Percentiles rank a stretch among this genome's conserved stretches.
Conservation (phyloP, 2,888 invertebrate genomes). For the Aspidapion aeneum region DNA sequence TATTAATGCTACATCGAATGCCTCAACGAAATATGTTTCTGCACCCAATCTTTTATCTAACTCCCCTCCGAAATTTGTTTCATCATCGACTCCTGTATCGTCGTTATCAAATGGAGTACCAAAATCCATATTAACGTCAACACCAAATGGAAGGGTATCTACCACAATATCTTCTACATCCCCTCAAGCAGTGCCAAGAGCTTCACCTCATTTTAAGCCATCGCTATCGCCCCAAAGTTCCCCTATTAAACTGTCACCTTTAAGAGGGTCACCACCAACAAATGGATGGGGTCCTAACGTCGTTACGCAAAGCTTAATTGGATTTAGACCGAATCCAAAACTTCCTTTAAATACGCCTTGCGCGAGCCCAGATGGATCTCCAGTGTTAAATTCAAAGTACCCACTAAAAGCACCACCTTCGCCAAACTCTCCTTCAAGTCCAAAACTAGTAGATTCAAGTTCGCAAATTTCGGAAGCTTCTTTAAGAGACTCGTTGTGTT, state of each 20-base stretch:
- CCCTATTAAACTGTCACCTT: constrained; percentile 36
- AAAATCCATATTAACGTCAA: constrained; percentile 42
- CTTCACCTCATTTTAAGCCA: constrained; percentile 30
- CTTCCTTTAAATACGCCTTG: background rate
- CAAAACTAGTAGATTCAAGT: background rate
- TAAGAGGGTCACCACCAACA: constrained; percentile 35
- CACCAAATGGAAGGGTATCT: constrained; percentile 37
- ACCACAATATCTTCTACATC: constrained; percentile 15
- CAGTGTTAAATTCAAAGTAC: background rate
- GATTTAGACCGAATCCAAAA: background rate
- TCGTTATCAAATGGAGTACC: constrained; percentile 21
- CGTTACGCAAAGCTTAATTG: background rate
- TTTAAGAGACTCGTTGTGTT: background rate
- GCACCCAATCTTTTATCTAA: background rate
- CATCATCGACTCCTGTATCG: background rate
- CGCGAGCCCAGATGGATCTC: background rate
- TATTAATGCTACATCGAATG: too few species aligned
- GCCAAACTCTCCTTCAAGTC: background rate
- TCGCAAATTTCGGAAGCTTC: background rate
- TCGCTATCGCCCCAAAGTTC: constrained; percentile 42
- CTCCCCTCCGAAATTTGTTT: too few species aligned
- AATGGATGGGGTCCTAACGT: too few species aligned
- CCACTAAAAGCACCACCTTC: constrained; percentile 12
- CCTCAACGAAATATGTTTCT: too few species aligned
- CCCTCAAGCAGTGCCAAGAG: constrained; percentile 18